Evolutionary conservation across 2,888 invertebrate genomes (phyloP).

Genomic region (Priocnemis perturbator): DNA sequence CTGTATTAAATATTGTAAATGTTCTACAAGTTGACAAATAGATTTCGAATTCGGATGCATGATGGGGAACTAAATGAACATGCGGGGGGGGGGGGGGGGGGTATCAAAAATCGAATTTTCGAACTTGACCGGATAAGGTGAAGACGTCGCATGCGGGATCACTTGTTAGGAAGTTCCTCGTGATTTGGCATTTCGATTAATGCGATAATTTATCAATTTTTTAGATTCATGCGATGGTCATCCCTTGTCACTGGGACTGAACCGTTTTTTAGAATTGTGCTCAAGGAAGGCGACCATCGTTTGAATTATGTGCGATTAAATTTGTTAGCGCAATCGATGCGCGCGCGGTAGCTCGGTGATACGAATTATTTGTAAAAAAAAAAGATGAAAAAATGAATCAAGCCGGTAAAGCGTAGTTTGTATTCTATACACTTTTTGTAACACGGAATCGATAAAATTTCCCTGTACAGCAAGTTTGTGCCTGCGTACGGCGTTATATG

Average conservation of each 20-base stretch:
- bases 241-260: constrained; percentile 40
- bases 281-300: constrained; percentile 30
- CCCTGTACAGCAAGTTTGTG: constrained; percentile 29
- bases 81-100: constrained; percentile 13
- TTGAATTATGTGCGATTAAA: constrained; percentile 23
- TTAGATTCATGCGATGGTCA: constrained; percentile 30
- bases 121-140: too few species aligned
- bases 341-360: constrained; percentile 38
- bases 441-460: constrained; percentile 39
- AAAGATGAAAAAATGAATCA: too few species aligned
- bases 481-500: constrained; percentile 27
- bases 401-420: constrained; percentile 45
- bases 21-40: constrained; percentile 33
- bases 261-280: constrained; percentile 22
- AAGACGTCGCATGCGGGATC: too few species aligned
- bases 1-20: constrained; percentile 58
- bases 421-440: constrained; percentile 54
- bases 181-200: constrained; percentile 38
- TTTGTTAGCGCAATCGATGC: constrained; percentile 37
- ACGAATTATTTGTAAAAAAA: constrained; percentile 42
- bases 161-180: too few species aligned
- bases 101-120: too few species aligned
- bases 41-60: constrained; percentile 3
- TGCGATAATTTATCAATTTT: constrained; percentile 29
- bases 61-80: constrained; percentile 20